Percentiles rank a stretch among this genome's conserved stretches.
Conservation (phyloP, 2,113 vertebrate species). For the Glareola pratincola region DNA sequence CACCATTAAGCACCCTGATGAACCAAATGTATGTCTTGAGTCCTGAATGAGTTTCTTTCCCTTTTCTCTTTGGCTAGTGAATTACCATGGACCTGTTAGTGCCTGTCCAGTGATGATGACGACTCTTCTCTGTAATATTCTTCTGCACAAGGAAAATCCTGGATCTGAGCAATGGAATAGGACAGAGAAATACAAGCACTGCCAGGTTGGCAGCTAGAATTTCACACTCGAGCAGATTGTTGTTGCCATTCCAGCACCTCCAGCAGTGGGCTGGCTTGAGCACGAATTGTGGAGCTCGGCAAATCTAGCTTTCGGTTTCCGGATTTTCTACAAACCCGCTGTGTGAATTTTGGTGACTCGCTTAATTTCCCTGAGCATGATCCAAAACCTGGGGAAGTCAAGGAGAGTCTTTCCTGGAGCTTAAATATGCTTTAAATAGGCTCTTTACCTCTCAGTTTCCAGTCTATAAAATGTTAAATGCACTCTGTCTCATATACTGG, state of each 20-base stretch:
- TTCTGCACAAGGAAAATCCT: not conserved
- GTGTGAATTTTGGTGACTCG: not conserved
- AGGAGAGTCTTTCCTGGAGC: constrained; percentile 2
- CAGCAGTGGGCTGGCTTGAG: not conserved
- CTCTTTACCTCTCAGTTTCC: too few species aligned
- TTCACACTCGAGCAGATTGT: constrained; percentile 19
- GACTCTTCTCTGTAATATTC: not conserved
- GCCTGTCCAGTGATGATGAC: not conserved
- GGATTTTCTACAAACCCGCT: not conserved
- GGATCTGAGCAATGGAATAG: constrained; percentile 29
- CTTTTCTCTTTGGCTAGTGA: not conserved
- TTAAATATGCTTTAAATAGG: not conserved
- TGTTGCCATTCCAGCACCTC: constrained; percentile 40
- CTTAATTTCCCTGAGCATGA: not conserved
- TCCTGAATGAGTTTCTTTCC: not conserved
- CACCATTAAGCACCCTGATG: not conserved
- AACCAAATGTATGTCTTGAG: fast-evolving
- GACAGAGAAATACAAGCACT: not conserved
- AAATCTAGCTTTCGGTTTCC: not conserved
- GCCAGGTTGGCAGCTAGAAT: constrained; percentile 9
- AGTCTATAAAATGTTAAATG: too few species aligned
- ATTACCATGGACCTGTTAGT: not conserved
- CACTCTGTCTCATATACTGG: not conserved
- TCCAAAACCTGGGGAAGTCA: constrained; percentile 10
- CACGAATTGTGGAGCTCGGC: not conserved